Conservation (phyloP, 2,797 vertebrate genomes). For the Hippopotamyrus pictus region DNA sequence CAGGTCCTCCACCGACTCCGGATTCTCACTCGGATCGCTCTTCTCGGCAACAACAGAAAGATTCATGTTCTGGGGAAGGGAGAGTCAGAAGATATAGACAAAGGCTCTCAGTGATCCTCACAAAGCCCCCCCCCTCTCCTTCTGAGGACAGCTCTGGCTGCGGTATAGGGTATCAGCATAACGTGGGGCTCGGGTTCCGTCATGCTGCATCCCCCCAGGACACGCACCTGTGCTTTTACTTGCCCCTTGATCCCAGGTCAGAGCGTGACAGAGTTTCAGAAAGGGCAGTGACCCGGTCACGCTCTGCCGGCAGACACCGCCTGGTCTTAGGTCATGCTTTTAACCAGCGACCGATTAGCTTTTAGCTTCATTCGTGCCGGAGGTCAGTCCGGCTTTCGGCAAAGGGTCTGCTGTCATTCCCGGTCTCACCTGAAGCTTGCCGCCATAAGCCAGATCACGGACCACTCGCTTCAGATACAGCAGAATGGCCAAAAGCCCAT, state of each 20-base stretch:
- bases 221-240: conserved; percentile 2
- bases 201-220: conserved; percentile 5
- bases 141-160: conserved; percentile 29
- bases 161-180: conserved; percentile 12
- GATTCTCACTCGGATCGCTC: conserved; percentile 58
- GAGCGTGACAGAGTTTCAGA: not conserved
- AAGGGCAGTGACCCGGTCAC: not conserved
- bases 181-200: conserved; percentile 24
- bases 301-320: not conserved
- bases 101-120: conserved; percentile 40
- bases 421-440: conserved; percentile 51
- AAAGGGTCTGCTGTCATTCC: not conserved
- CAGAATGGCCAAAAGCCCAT: conserved; percentile 47
- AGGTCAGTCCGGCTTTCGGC: not conserved
- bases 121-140: conserved; percentile 30
- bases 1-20: conserved; percentile 47
- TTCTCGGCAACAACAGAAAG: conserved; percentile 48
- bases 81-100: conserved; percentile 23
- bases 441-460: conserved; percentile 42
- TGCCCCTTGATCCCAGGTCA: not conserved
- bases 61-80: conserved; percentile 54
- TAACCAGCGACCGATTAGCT: not conserved
- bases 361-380: not conserved
- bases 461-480: conserved; percentile 52
- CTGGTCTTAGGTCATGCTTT: not conserved